These are phyloP conservation scores for Melolontha melolontha DNA, from an alignment of 2,888 invertebrate genomes.

Conservation along the genomic window DNA sequence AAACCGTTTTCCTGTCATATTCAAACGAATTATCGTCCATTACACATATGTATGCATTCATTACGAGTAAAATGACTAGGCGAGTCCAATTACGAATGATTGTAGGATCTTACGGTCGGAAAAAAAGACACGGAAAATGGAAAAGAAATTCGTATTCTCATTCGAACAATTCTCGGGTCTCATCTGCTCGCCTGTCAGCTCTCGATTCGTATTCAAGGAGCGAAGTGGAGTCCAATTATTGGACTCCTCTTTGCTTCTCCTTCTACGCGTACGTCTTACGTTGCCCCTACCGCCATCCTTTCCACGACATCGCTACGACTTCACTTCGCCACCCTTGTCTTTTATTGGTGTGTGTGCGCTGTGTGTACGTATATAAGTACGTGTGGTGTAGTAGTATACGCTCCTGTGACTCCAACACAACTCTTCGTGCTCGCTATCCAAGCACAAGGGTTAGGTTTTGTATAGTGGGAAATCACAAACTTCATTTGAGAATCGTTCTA, in stretches of 20 bases:
- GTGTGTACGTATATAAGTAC: background rate
- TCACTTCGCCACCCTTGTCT: conserved; percentile 3
- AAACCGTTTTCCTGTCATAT: background rate
- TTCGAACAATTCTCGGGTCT: conserved; percentile 55
- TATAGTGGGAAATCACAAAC: conserved; percentile 32
- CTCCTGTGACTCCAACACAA: conserved; percentile 13
- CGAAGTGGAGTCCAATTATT: conserved; percentile 59
- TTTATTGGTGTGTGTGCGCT: background rate
- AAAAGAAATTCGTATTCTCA: conserved; percentile 53
- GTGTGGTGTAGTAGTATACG: conserved; percentile 6
- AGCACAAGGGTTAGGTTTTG: conserved; percentile 21
- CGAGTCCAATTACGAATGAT: conserved; percentile 34
- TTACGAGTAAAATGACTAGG: conserved; percentile 7
- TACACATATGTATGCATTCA: conserved; percentile 2
- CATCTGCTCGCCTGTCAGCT: conserved; percentile 55
- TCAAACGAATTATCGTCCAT: background rate
- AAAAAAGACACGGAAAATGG: conserved; percentile 40
- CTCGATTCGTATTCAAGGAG: conserved; percentile 57
- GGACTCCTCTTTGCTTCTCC: conserved; percentile 57
- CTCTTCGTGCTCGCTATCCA: background rate
- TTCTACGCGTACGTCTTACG: conserved; percentile 39
- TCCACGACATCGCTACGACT: conserved; percentile 4
- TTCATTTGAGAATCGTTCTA: conserved; percentile 36
- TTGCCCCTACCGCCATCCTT: background rate
- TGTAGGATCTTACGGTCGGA: conserved; percentile 11